These are phyloP conservation scores for Drosophila nigrodunni DNA, from an alignment of 1,140 invertebrate genomes.

Conservation along the genomic window DNA sequence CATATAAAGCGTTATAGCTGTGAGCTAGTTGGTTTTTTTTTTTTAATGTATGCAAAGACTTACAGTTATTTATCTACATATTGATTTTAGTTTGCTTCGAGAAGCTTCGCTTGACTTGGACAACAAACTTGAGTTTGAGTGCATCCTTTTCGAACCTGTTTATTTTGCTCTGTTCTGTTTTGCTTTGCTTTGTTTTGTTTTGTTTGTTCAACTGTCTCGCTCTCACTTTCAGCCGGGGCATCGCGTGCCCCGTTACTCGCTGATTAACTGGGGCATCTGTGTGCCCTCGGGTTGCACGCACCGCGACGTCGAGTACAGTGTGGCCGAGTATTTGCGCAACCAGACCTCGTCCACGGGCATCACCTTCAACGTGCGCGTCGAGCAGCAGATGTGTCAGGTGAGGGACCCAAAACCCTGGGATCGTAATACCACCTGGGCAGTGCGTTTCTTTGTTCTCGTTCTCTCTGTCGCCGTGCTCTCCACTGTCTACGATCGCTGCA, in stretches of 20 bases:
- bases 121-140: background rate
- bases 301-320: constrained; percentile 86
- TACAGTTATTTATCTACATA: background rate
- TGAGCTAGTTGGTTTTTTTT: background rate
- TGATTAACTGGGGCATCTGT: constrained; percentile 88
- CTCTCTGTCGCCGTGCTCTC: constrained; percentile 73
- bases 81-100: too few relatives aligned
- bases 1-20: background rate
- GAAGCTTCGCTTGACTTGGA: background rate
- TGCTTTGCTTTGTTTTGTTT: background rate
- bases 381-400: constrained; percentile 87
- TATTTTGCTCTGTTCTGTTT: background rate
- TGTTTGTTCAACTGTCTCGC: background rate
- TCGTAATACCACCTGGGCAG: constrained; percentile 84
- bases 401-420: constrained; percentile 76
- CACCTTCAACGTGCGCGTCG: constrained; percentile 86
- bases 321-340: constrained; percentile 85
- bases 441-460: constrained; percentile 83
- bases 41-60: background rate
- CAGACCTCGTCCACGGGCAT: constrained; percentile 85
- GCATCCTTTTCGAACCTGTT: background rate
- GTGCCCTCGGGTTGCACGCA: constrained; percentile 86
- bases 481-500: constrained; percentile 78
- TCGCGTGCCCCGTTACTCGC: constrained; percentile 87
- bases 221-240: constrained; percentile 87